Base-by-base conservation (phyloP, 2,113 vertebrate genomes). In the Chrysemys picta region DNA sequence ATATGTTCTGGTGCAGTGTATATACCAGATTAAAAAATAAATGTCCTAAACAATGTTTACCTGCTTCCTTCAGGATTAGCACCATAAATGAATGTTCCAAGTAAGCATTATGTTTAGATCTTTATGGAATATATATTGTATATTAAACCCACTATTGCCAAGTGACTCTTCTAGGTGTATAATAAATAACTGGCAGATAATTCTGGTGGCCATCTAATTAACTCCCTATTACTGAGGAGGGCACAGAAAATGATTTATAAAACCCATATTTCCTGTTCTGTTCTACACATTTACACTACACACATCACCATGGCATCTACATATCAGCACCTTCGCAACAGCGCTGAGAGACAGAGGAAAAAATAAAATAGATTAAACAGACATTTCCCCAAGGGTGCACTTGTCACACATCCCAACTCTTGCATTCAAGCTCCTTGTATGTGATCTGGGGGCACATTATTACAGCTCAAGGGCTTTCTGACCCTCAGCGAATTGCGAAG, bases 241-340 rank as follows among this genome's bases (percentile, higher is more conserved):
- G 82, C 0, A 45, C 5, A 45, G 1, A 47, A 83, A 89, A 56
- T 11, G 14, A 13, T 62, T 87, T 27, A 76, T 88, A 27, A 79
- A 95, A 85, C 91, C 87, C 27, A 84, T 75, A 87, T 83, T 90
- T 93, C 96, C 78, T 4, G 88, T 83, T 81, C 22, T 81, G 27
- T 79, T 1, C 65, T n/a, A 62, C 38, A 52, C 5, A 7, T 81
- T 86, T 8, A 88, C 57, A 76, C 92, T 3, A 22, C 52, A 50
- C 84, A 35, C 47, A 2, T 53, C 78, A 80, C 81, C 38, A 24
- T 19, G 4, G 80, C 82, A 84, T 69, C 80, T 29, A 10, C 82
- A 1, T 14, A 52, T 65, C 95, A 81, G 94, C 90, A 53, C n/a
- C 59, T 49, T 93, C 82, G 86, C 5, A 76, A 42, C 54, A 78